Conservation (phyloP, 2,113 vertebrate genomes). For the Casuarius casuarius region DNA sequence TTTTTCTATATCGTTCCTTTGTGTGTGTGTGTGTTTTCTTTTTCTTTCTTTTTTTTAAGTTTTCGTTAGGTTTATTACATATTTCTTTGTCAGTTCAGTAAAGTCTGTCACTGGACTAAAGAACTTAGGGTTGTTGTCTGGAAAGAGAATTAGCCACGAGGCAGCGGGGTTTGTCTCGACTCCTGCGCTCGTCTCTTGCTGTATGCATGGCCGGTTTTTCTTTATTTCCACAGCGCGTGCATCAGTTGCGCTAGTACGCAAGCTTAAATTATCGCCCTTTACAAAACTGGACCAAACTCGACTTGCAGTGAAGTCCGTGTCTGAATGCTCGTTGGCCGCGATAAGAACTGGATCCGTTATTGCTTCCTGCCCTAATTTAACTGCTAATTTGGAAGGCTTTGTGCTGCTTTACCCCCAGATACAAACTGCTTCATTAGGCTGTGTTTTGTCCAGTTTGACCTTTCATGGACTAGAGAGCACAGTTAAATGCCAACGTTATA, state of each 20-base stretch:
- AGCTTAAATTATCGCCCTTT: not conserved
- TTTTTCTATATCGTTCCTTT: not conserved
- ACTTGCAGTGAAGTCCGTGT: not conserved
- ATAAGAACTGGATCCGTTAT: not conserved
- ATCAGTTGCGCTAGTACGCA: not conserved
- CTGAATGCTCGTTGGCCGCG: fast-evolving
- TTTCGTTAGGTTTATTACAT: not conserved
- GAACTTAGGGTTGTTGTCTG: not conserved
- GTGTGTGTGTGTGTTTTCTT: not conserved
- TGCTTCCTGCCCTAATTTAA: not conserved
- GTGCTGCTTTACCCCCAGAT: slow-evolving; percentile 42
- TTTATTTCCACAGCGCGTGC: not conserved
- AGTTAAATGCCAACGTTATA: slow-evolving; percentile 69
- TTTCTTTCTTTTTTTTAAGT: not conserved
- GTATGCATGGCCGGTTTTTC: not conserved
- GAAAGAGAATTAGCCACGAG: not conserved
- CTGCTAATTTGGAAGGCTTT: slow-evolving; percentile 37
- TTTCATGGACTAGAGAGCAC: slow-evolving; percentile 46
- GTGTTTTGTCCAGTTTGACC: slow-evolving; percentile 60
- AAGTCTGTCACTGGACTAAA: not conserved
- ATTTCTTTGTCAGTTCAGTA: not conserved
- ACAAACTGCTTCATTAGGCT: slow-evolving; percentile 33
- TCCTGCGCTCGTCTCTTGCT: not conserved
- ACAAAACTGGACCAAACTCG: not conserved
- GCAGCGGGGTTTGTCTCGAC: not conserved